phyloP scores from a whole-genome alignment of 2,113 vertebrate genomes.

The Seriola rivoliana region DNA sequence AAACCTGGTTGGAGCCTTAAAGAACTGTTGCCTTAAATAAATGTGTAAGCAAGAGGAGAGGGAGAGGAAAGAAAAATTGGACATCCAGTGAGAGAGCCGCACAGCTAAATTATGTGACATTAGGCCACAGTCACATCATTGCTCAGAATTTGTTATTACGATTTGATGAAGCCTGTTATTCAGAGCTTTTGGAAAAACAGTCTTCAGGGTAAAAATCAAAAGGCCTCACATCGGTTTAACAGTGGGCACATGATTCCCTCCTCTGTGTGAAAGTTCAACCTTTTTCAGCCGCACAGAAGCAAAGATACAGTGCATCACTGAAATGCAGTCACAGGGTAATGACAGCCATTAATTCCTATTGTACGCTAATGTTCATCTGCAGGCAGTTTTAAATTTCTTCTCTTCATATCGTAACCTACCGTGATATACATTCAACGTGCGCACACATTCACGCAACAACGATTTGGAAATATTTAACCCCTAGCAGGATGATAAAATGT shows the following conservation, averaged over 20 bases:
- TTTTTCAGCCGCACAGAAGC: conserved; percentile 43
- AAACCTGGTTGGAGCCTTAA: neutral
- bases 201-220: conserved; percentile 29
- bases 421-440: neutral
- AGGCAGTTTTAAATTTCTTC: conserved; percentile 44
- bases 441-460: conserved; percentile 29
- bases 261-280: conserved; percentile 33
- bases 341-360: conserved; percentile 37
- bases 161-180: conserved; percentile 12
- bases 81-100: neutral
- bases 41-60: neutral
- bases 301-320: conserved; percentile 27
- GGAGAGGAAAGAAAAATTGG: neutral
- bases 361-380: conserved; percentile 37
- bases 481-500: conserved; percentile 35
- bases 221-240: conserved; percentile 49
- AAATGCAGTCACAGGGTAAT: conserved; percentile 22
- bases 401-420: conserved; percentile 27
- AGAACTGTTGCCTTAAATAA: conserved; percentile 2
- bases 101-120: neutral
- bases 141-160: conserved; percentile 16
- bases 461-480: conserved; percentile 45
- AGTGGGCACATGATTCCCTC: conserved; percentile 36
- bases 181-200: conserved; percentile 10
- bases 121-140: neutral